These are phyloP conservation scores for Ectropis grisescens DNA, from an alignment of 1,140 invertebrate genomes.

Conservation along the genomic window DNA sequence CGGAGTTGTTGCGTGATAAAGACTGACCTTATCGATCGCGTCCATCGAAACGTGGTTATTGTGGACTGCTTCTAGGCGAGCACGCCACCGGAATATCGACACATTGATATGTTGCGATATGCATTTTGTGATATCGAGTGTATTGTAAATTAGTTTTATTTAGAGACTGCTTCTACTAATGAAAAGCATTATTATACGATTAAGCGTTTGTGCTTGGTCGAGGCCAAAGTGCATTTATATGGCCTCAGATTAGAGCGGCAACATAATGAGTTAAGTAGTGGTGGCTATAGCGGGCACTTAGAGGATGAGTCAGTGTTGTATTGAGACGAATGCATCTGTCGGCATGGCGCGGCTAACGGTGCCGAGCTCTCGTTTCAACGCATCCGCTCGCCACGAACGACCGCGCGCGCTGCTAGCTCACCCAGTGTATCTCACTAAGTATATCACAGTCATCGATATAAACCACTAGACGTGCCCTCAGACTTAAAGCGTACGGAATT, in stretches of 20 bases:
- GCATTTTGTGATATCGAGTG: conserved; percentile 62
- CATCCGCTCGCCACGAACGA: conserved; percentile 23
- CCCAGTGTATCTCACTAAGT: no score
- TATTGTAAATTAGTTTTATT: conserved; percentile 35
- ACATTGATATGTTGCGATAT: conserved; percentile 30
- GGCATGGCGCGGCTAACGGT: conserved; percentile 36
- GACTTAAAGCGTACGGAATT: no score
- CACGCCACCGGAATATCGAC: conserved; percentile 30
- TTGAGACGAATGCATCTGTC: conserved; percentile 23
- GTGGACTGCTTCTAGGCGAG: conserved; percentile 26
- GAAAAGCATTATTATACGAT: conserved; percentile 7
- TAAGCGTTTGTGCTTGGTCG: conserved; percentile 1
- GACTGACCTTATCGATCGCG: conserved; percentile 39
- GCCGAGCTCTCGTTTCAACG: conserved; percentile 40
- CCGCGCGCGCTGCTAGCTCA: conserved; percentile 7
- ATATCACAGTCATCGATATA: no score
- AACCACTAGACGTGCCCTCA: no score
- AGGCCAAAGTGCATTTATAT: conserved; percentile 22
- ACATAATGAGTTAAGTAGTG: conserved; percentile 4
- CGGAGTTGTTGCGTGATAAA: conserved; percentile 65
- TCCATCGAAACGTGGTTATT: conserved; percentile 30
- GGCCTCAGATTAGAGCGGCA: conserved; percentile 14
- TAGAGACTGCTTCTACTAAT: conserved; percentile 15
- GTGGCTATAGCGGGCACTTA: conserved; percentile 7
- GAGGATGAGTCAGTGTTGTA: conserved; percentile 10